A percentile compares a stretch with the other conserved stretches of the same genome.
These are phyloP conservation scores for Coelopa pilipes DNA, from an alignment of 2,888 invertebrate species.

Conservation along the genomic window DNA sequence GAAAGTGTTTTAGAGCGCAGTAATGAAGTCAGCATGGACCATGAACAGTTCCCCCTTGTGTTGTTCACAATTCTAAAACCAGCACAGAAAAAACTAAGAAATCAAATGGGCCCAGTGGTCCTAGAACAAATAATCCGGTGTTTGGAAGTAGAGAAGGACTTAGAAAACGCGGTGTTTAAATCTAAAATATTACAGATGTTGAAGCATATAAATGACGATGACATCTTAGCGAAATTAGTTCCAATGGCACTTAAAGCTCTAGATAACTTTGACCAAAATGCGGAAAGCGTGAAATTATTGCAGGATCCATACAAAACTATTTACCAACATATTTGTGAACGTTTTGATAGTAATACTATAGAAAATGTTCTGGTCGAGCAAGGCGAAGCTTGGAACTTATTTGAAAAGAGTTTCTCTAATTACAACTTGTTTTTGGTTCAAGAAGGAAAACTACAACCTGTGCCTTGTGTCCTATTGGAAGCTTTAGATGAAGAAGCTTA, in stretches of 20 bases:
- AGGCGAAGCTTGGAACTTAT: conserved; percentile 70
- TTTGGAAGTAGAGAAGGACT: not conserved
- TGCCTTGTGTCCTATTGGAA: conserved; percentile 59
- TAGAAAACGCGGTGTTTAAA: conserved; percentile 45
- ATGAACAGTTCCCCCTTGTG: conserved; percentile 74
- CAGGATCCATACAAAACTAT: conserved; percentile 70
- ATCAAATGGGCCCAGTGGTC: not conserved
- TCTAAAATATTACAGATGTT: conserved; percentile 51
- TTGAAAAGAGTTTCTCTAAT: conserved; percentile 70
- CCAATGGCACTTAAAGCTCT: conserved; percentile 51
- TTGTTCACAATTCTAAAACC: conserved; percentile 71
- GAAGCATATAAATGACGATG: conserved; percentile 55
- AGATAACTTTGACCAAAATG: conserved; percentile 33
- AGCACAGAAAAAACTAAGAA: not conserved
- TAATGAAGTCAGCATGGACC: conserved; percentile 74
- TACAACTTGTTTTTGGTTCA: conserved; percentile 63
- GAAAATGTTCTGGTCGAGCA: conserved; percentile 63
- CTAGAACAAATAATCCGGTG: not conserved
- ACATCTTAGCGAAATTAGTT: conserved; percentile 50
- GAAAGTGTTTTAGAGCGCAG: conserved; percentile 60
- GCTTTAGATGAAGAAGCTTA: conserved; percentile 57
- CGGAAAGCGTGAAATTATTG: conserved; percentile 53
- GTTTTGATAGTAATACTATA: conserved; percentile 70
- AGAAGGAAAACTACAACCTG: conserved; percentile 54
- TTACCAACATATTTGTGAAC: conserved; percentile 70